Conservation (phyloP, 2,113 vertebrate genomes). For the Capreolus pygargus region DNA sequence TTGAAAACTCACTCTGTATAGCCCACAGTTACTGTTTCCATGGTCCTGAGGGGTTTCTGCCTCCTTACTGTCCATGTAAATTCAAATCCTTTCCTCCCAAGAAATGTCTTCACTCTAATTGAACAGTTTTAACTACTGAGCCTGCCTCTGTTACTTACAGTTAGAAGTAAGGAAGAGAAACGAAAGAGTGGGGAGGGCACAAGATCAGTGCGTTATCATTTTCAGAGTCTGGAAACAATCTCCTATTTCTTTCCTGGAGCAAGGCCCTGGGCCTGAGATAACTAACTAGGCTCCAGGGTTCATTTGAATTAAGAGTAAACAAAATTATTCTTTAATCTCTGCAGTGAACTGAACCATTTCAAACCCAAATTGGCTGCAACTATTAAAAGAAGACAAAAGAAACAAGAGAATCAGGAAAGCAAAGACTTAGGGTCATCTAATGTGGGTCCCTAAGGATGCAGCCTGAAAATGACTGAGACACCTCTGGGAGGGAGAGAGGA, state of each 20-base stretch:
- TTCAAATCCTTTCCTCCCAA: background rate
- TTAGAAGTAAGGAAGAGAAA: conserved; percentile 4
- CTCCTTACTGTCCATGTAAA: background rate
- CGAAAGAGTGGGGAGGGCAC: background rate
- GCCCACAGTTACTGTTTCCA: background rate
- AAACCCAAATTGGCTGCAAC: conserved; percentile 47
- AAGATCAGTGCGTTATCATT: background rate
- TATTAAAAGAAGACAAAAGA: conserved; percentile 47
- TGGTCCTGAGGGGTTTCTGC: background rate
- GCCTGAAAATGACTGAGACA: background rate
- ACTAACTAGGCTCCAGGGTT: conserved; percentile 45
- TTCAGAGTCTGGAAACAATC: conserved; percentile 37
- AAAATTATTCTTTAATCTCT: conserved; percentile 69
- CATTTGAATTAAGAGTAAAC: conserved; percentile 62
- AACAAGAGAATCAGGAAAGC: background rate
- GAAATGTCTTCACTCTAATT: background rate
- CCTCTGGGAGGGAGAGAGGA: background rate
- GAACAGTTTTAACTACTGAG: background rate
- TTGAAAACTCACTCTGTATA: background rate
- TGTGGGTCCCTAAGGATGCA: background rate
- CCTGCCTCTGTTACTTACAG: background rate
- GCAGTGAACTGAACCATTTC: conserved; percentile 47
- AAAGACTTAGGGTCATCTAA: conserved; percentile 9
- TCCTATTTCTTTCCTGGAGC: conserved; percentile 27
- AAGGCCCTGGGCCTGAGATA: conserved; percentile 3